Percentiles rank a stretch among this genome's conserved stretches.
Evolutionary conservation across 2,888 invertebrate genomes (phyloP).

Genomic region (Stomorhina lunata): DNA sequence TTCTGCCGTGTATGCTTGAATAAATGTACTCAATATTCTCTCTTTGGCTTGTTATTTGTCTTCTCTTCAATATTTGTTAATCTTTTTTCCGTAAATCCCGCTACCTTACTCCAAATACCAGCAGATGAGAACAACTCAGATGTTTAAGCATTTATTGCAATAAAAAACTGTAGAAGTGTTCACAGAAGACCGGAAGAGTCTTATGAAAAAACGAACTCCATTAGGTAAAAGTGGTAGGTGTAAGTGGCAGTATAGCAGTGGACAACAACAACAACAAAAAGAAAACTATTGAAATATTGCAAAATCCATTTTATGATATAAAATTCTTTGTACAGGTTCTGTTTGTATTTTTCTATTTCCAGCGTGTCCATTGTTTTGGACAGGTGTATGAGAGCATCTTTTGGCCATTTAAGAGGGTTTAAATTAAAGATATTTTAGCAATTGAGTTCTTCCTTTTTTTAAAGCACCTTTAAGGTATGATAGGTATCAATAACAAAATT

Average conservation of each 20-base stretch:
- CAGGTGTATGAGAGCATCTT: conserved; percentile 10
- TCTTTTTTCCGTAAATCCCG: not conserved
- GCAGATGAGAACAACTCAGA: not conserved
- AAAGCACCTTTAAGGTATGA: not conserved
- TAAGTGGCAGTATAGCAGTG: conserved; percentile 25
- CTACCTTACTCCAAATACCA: not conserved
- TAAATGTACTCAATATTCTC: not conserved
- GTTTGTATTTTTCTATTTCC: not conserved
- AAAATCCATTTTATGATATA: not conserved
- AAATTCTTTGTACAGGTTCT: not conserved
- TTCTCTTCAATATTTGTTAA: not conserved
- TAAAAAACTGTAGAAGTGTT: conserved; percentile 3
- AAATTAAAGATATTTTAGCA: not conserved
- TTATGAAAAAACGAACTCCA: conserved; percentile 6
- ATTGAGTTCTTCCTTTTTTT: not conserved
- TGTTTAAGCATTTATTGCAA: conserved; percentile 19
- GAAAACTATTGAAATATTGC: not conserved
- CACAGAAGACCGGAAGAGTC: conserved; percentile 2
- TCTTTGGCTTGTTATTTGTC: not conserved
- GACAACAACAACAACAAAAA: not conserved
- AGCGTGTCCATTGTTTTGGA: not conserved
- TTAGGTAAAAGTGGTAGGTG: conserved; percentile 23
- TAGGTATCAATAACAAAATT: not conserved
- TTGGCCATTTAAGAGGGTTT: not conserved
- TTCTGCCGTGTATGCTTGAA: not conserved